Evolutionary conservation across 2,888 invertebrate species (phyloP).

Genomic region (Chouioia cunea): DNA sequence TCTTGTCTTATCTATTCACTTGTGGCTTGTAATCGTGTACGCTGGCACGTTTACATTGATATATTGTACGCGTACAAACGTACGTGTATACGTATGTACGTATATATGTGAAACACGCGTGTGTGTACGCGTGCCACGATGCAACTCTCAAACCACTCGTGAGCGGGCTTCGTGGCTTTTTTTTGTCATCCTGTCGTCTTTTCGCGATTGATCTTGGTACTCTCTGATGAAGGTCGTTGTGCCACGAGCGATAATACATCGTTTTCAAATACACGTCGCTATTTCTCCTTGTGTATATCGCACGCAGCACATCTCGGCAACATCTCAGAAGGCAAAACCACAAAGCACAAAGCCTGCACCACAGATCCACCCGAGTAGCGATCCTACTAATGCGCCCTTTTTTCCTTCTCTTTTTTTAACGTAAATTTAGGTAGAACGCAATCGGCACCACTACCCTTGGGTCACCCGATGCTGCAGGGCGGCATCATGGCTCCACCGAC

Average conservation of each 20-base stretch:
- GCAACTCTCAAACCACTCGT: slow-evolving; percentile 4
- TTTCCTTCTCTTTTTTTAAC: not conserved
- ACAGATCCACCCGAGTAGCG: not conserved
- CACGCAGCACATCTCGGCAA: no score
- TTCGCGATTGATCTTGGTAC: no score
- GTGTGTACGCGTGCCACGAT: slow-evolving; percentile 16
- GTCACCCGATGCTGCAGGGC: slow-evolving; percentile 84
- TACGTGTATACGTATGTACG: no score
- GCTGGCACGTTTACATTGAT: no score
- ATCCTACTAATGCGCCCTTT: not conserved
- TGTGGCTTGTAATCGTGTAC: no score
- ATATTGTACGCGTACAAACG: no score
- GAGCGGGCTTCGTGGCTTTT: slow-evolving; percentile 16
- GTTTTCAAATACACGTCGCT: no score
- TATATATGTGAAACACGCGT: no score
- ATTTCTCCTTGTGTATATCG: no score
- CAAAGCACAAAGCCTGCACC: slow-evolving; percentile 9
- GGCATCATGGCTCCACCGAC: slow-evolving; percentile 68
- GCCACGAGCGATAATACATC: no score
- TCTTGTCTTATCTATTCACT: slow-evolving; percentile 21
- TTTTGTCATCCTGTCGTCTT: not conserved
- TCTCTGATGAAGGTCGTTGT: no score
- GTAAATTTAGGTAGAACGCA: slow-evolving; percentile 83
- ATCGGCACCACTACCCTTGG: slow-evolving; percentile 91
- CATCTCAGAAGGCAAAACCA: no score